Conservation (phyloP, 2,113 vertebrate genomes). For the Hippopotamus amphibius region DNA sequence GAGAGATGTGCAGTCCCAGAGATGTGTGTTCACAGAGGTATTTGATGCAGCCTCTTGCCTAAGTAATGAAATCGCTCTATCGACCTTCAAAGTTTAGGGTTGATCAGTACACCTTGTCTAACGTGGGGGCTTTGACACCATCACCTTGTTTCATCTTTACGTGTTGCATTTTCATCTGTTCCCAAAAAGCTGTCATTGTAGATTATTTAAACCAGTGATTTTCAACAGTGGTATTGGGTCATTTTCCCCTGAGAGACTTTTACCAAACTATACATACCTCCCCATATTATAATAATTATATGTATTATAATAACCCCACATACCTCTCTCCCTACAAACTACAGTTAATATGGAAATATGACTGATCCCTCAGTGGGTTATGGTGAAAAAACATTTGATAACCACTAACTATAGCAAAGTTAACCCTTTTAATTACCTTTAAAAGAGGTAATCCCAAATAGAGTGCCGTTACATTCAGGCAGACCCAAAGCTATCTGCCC, state of each 20-base stretch:
- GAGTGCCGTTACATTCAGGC: neutral
- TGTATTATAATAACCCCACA: neutral
- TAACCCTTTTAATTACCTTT: neutral
- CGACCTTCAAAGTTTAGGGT: neutral
- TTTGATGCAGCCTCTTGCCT: neutral
- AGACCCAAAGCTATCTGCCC: neutral
- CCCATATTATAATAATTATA: neutral
- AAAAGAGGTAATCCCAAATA: neutral
- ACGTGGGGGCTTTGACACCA: neutral
- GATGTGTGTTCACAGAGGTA: neutral
- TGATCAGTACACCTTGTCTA: neutral
- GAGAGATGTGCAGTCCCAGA: neutral
- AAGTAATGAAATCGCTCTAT: neutral
- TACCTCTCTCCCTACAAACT: neutral
- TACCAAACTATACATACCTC: neutral
- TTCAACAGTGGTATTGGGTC: neutral
- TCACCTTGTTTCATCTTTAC: neutral
- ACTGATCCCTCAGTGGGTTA: neutral
- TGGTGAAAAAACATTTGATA: neutral
- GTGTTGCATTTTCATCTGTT: neutral
- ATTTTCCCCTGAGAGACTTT: neutral
- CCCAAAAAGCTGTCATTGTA: neutral
- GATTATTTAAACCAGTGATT: constrained; percentile 37
- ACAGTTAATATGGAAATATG: neutral
- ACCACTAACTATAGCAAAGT: neutral